Conservation (phyloP, 2,888 invertebrate genomes). For the Poecilobothrus nobilitatus region DNA sequence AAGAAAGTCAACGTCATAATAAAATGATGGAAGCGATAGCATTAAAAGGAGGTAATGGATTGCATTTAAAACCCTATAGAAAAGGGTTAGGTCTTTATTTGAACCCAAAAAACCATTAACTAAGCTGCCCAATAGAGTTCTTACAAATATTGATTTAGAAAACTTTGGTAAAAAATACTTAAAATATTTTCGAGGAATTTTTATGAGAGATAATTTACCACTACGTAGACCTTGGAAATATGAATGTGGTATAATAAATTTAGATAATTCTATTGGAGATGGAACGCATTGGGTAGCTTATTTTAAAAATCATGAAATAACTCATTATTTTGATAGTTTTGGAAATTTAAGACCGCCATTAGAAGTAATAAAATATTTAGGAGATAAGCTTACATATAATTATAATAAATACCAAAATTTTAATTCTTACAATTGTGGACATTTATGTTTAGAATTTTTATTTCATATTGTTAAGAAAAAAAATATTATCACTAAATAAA, state of each 20-base stretch:
- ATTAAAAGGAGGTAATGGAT: constrained; percentile 28
- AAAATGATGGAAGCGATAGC: constrained; percentile 33
- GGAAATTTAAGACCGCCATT: constrained; percentile 30
- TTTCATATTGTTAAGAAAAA: constrained; percentile 22
- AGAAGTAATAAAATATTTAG: constrained; percentile 28
- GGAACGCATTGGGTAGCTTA: constrained; percentile 37
- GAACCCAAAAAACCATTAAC: constrained; percentile 26
- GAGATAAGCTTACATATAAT: constrained; percentile 25
- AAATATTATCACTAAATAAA: constrained; percentile 6
- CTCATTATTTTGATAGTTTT: constrained; percentile 35
- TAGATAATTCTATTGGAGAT: constrained; percentile 25
- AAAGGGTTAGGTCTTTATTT: constrained; percentile 15
- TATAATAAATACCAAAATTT: constrained; percentile 26
- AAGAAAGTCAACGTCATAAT: constrained; percentile 33
- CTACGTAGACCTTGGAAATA: neutral
- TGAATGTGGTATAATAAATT: constrained; percentile 16
- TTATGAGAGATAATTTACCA: constrained; percentile 29
- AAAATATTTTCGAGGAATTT: constrained; percentile 29
- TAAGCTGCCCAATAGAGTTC: constrained; percentile 23
- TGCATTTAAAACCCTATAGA: constrained; percentile 29
- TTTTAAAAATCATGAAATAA: constrained; percentile 27
- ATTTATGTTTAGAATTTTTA: constrained; percentile 29
- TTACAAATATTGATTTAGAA: constrained; percentile 27
- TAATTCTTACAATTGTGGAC: constrained; percentile 29
- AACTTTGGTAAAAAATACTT: constrained; percentile 29